These are phyloP conservation scores for Pegea sp. DNA, from an alignment of 23 tunicate species.

Conservation along the genomic window DNA sequence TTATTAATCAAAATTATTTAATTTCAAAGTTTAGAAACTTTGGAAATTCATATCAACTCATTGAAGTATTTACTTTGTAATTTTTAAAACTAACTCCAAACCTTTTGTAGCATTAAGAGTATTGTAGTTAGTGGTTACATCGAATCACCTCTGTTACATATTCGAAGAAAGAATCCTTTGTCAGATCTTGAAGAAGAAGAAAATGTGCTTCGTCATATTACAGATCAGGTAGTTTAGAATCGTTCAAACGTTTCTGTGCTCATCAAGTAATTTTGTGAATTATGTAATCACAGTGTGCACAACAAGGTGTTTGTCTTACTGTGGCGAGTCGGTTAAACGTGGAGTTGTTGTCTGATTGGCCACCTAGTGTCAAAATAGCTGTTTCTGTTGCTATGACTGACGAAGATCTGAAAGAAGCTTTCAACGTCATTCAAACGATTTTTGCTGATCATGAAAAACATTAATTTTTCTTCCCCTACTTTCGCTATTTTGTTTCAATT, in stretches of 20 bases:
- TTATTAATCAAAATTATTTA: too few relatives aligned
- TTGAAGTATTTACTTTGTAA: neutral
- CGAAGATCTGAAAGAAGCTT: slow-evolving; percentile 18
- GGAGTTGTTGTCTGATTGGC: slow-evolving; percentile 25
- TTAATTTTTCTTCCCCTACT: too few relatives aligned
- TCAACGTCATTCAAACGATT: slow-evolving; percentile 9
- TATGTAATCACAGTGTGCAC: slow-evolving; percentile 12
- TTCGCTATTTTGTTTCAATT: too few relatives aligned
- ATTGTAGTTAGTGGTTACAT: slow-evolving; percentile 47
- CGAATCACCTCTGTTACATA: slow-evolving; percentile 70
- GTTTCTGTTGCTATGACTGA: slow-evolving; percentile 61
- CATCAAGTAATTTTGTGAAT: neutral
- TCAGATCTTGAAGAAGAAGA: slow-evolving; percentile 14
- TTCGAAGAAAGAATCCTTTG: slow-evolving; percentile 15
- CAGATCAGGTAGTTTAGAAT: slow-evolving; percentile 13
- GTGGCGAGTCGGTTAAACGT: slow-evolving; percentile 27
- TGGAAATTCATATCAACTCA: too few relatives aligned
- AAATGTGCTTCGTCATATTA: slow-evolving; percentile 25
- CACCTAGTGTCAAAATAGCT: slow-evolving; percentile 40
- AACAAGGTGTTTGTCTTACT: slow-evolving; percentile 46
- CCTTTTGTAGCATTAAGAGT: slow-evolving; percentile 13
- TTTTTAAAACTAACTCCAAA: neutral
- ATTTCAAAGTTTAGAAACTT: too few relatives aligned
- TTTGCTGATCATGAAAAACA: too few relatives aligned
- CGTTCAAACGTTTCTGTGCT: neutral